Evolutionary conservation across 2,888 invertebrate species (phyloP).

Genomic region (Drosophila picticornis): DNA sequence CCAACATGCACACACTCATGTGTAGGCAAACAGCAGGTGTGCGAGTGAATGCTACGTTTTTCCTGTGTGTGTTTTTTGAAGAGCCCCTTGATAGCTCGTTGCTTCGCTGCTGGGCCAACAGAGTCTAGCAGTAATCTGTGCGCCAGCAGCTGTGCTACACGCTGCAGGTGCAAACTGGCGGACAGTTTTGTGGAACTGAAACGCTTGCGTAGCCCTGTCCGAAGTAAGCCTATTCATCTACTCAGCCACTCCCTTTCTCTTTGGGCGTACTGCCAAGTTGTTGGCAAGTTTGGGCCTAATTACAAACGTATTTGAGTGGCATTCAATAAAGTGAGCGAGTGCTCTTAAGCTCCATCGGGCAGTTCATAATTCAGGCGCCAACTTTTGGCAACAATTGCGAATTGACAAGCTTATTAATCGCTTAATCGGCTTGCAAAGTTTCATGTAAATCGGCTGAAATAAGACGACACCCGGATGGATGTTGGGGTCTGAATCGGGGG

Average conservation of each 20-base stretch:
- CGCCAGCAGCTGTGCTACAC: slow-evolving; percentile 21
- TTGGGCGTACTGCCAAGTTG: not conserved
- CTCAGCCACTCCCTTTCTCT: not conserved
- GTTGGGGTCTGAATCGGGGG: not conserved
- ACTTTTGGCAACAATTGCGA: slow-evolving; percentile 74
- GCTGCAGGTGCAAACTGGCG: slow-evolving; percentile 67
- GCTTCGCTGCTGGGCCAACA: slow-evolving; percentile 17
- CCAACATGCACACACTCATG: not conserved
- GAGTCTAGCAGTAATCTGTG: slow-evolving; percentile 60
- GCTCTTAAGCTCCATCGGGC: slow-evolving; percentile 41
- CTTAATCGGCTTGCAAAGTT: slow-evolving; percentile 79
- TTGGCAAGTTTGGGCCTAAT: slow-evolving; percentile 56
- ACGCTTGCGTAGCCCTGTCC: slow-evolving; percentile 27
- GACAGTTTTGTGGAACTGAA: slow-evolving; percentile 22
- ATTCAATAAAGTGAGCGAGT: slow-evolving; percentile 51
- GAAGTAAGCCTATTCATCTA: slow-evolving; percentile 29
- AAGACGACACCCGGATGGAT: slow-evolving; percentile 56
- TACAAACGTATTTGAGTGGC: slow-evolving; percentile 63
- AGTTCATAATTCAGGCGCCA: slow-evolving; percentile 73
- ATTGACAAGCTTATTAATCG: slow-evolving; percentile 81
- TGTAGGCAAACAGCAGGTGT: slow-evolving; percentile 43
- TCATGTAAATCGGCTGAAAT: slow-evolving; percentile 73
- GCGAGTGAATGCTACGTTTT: slow-evolving; percentile 13
- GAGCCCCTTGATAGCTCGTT: slow-evolving; percentile 73
- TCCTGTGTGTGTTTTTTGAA: slow-evolving; percentile 51